Base-by-base conservation (phyloP, 2,113 vertebrate genomes). In the Nibea albiflora region DNA sequence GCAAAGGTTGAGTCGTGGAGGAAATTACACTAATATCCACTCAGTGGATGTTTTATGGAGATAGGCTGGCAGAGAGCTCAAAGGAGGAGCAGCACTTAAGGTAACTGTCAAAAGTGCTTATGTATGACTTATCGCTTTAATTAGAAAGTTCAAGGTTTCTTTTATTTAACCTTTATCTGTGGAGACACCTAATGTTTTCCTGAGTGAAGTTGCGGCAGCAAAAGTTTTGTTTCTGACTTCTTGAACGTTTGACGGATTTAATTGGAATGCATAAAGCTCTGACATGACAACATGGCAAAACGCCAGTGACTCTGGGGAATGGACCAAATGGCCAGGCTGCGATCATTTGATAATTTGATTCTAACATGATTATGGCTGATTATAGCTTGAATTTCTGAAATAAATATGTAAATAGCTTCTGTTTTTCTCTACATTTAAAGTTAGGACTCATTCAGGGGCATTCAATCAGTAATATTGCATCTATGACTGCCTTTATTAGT, bases 191-290 rank as follows among this genome's bases (percentile, higher is more conserved):
- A 19, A 50, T 35, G 12, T 42, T 17, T 4, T 63, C 10, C 15
- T 71, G 3, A 1, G 15, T 44, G 47, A 44, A 62, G 28, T 28
- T 61, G 9, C 44, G 20, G 22, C 5, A 26, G 24, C 17, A 42
- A 12, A 50, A 57, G 20, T 17, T 68, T 50, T 44, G 19, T 53
- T 16, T 20, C 24, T 35, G 49, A 65, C 5, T 16, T 62, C 35
- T 65, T 46, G 16, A 50, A 28, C 28, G 44, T 67, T 72, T 71
- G 60, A 60, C 8, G 71, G n/a, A 62, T 67, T 16, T 28, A 20
- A n/a, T 5, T 74, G 10, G 70, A 70, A 75, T 35, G 46, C 26
- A 47, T 76, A 11, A 66, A 76, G 72, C 31, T 26, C 75, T 57
- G 11, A 50, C 47, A 35, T 57, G 49, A 50, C 53, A 61, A 35